Evolutionary conservation across 2,113 vertebrate genomes (phyloP).

Genomic region (Syngnathus floridae): DNA sequence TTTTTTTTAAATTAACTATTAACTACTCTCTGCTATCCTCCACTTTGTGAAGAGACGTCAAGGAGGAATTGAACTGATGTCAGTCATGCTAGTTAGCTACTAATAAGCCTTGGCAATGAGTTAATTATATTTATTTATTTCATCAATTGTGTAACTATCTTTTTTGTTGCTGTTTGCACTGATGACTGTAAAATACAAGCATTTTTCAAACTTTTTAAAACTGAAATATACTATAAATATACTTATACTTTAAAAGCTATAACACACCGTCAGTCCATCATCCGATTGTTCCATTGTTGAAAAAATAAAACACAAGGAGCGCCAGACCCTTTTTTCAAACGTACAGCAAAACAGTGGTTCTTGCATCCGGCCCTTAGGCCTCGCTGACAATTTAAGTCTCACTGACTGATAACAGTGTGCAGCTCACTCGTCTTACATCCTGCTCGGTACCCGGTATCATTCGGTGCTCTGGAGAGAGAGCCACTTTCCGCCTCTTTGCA

Average conservation of each 20-base stretch:
- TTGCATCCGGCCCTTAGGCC: slow-evolving; percentile 35
- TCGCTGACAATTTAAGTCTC: slow-evolving; percentile 51
- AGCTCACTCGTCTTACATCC: slow-evolving; percentile 57
- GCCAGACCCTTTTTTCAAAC: slow-evolving; percentile 26
- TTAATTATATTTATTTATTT: too few relatives aligned
- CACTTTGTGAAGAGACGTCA: too few relatives aligned
- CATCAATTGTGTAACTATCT: too few relatives aligned
- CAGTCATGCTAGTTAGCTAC: too few relatives aligned
- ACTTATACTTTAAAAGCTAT: background rate
- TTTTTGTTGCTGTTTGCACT: too few relatives aligned
- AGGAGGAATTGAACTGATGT: too few relatives aligned
- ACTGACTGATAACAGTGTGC: slow-evolving; percentile 62
- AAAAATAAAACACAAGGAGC: background rate
- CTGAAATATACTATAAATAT: too few relatives aligned
- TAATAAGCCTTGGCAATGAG: too few relatives aligned
- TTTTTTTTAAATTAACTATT: too few relatives aligned
- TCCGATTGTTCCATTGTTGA: background rate
- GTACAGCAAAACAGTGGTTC: slow-evolving; percentile 31
- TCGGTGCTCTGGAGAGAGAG: slow-evolving; percentile 60
- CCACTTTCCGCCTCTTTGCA: slow-evolving; percentile 32
- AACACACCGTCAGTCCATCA: background rate
- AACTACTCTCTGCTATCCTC: too few relatives aligned
- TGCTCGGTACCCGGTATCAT: slow-evolving; percentile 56
- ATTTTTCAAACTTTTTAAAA: too few relatives aligned
- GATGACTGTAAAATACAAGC: too few relatives aligned